Percentiles rank a stretch among this genome's conserved stretches.
Conservation (phyloP, 2,797 vertebrate genomes). For the Naso thynnoides region DNA sequence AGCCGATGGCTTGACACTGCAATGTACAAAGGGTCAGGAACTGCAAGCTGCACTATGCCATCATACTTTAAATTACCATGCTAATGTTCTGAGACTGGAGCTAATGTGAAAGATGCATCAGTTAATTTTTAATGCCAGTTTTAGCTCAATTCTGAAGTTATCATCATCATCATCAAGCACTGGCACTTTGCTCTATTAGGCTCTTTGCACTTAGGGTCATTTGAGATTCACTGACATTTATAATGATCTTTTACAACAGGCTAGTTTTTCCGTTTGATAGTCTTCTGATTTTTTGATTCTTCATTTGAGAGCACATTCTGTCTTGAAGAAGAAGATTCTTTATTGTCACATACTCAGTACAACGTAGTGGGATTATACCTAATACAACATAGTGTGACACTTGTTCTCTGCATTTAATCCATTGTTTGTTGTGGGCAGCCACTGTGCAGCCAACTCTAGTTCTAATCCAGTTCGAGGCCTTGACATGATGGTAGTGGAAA, state of each 20-base stretch:
- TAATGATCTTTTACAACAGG: constrained; percentile 55
- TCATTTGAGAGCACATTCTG: constrained; percentile 4
- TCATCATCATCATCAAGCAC: constrained; percentile 75
- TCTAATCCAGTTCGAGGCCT: no score
- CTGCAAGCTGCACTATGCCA: constrained; percentile 59
- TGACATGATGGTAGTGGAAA: no score
- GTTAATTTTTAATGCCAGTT: constrained; percentile 78
- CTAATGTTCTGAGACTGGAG: constrained; percentile 75
- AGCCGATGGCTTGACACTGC: constrained; percentile 62
- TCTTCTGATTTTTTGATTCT: constrained; percentile 7
- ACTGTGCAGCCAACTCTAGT: no score
- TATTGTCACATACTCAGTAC: no score
- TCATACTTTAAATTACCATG: constrained; percentile 69
- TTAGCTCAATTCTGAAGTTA: constrained; percentile 75
- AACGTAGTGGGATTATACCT: no score
- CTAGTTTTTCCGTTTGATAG: constrained; percentile 17
- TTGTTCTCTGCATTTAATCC: no score
- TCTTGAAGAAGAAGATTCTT: neutral
- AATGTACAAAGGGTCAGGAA: constrained; percentile 65
- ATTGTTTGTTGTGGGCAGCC: no score
- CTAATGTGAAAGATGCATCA: constrained; percentile 79
- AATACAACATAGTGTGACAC: no score
- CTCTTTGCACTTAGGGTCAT: constrained; percentile 68
- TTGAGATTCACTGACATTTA: constrained; percentile 66
- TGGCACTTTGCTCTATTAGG: constrained; percentile 76